Base-by-base conservation (phyloP, 2,888 invertebrate species). In the Osmoderma eremita region DNA sequence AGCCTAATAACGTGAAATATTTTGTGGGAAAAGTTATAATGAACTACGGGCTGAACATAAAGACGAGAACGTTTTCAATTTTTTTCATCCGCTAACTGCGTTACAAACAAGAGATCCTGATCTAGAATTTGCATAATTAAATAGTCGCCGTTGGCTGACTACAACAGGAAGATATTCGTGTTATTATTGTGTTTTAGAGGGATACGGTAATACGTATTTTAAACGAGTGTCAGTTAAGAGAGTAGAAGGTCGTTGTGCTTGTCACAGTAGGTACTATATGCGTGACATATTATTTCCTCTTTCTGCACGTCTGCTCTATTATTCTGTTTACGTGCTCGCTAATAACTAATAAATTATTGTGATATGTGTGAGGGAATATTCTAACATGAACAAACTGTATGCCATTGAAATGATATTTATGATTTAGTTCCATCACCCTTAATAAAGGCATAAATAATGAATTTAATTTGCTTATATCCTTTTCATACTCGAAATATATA, bases 101-200 rank as follows among this genome's bases (percentile, higher is more conserved):
- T 41, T 22, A 41, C 13, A 36, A 56, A 56, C 50, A 51, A 51
- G 24, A 51, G 50, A 51, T 41, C 18, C n/a, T 39, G 39, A 20
- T 20, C 3, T 13, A 22, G n/a, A 63, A 63, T 63, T 63, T 63
- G 48, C 63, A 63, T 63, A 63, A 45, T 63, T 48, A 63, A 63
- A 20, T 63, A 63, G 63, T 30, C 5, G 30, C 17, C 50, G 50
- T 50, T 50, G 50, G 13, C 50, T 38, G 63, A 50, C 17, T 48
- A 13, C 41, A 41, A 56, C 39, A 56, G 13, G 41, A 22, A 56
- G 17, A 56, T 50, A 6, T 8, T 13, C 20, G 5, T 5, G 13
- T 20, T 41, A 56, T 56, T 51, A 51, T 51, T 51, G 50, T 51
- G 50, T 24, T 30, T 51, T 51, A 15, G n/a, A 51, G 24, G 3